These are phyloP conservation scores for Cricetomys ansorgei DNA, from an alignment of 2,113 vertebrate species.

Conservation along the genomic window DNA sequence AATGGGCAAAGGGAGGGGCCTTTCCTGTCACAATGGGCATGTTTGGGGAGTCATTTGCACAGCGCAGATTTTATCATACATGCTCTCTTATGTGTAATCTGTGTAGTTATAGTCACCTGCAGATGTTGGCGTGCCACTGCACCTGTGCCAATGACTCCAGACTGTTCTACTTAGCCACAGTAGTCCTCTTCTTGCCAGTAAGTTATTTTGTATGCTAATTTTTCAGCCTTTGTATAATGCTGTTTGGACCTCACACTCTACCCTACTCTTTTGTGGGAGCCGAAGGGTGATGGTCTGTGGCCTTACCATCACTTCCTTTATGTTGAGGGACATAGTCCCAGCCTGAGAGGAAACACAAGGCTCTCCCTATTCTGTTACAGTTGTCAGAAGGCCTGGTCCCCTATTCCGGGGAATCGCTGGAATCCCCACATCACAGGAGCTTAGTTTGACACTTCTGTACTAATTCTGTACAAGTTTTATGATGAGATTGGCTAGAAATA, in stretches of 20 bases:
- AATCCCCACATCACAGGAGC: neutral
- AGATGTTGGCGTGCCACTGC: neutral
- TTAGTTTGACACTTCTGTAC: neutral
- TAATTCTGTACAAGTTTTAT: neutral
- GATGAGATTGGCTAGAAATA: neutral
- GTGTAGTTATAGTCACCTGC: neutral
- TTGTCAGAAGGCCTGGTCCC: neutral
- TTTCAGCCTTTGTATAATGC: neutral
- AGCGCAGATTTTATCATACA: neutral
- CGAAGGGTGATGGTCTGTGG: neutral
- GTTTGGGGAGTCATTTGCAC: neutral
- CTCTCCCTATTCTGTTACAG: neutral
- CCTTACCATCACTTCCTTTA: neutral
- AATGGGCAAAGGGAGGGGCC: too few relatives aligned
- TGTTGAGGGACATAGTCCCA: neutral
- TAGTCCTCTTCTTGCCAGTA: neutral
- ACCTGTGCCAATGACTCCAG: neutral
- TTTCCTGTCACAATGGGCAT: neutral
- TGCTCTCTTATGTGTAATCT: neutral
- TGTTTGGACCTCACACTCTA: neutral
- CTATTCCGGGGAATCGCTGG: neutral
- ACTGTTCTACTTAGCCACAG: neutral
- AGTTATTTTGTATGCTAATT: neutral
- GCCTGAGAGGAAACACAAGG: neutral
- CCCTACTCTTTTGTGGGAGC: neutral